Percentiles rank a stretch among this genome's conserved stretches.
Evolutionary conservation across 2,888 invertebrate genomes (phyloP).

Genomic region (Diarsia rubi): DNA sequence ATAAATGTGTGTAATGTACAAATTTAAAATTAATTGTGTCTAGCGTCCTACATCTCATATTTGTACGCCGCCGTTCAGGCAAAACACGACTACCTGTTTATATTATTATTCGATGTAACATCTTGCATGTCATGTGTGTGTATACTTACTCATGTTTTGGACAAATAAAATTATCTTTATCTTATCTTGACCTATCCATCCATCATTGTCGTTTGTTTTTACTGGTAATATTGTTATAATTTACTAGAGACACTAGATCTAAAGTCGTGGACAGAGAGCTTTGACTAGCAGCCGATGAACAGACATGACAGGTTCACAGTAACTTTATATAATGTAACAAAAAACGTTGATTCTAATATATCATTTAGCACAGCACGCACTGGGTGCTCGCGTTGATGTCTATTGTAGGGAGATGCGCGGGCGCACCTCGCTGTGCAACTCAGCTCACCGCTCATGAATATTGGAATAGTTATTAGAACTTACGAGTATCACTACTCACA

Average conservation of each 20-base stretch:
- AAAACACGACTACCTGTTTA: no score
- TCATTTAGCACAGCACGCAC: background rate
- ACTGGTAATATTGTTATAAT: background rate
- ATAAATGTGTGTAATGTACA: no score
- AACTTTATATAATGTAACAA: background rate
- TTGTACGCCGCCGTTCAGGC: no score
- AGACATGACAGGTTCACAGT: background rate
- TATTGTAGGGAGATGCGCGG: constrained; percentile 44
- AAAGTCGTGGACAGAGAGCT: background rate
- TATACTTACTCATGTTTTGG: no score
- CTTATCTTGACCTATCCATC: no score
- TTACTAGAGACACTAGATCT: background rate
- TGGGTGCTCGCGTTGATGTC: constrained; percentile 68
- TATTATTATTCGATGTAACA: no score
- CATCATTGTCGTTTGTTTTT: no score
- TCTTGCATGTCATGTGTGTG: no score
- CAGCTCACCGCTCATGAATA: no score
- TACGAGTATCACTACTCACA: background rate
- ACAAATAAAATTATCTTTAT: no score
- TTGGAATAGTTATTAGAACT: background rate
- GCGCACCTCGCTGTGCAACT: constrained; percentile 22
- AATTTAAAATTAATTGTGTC: no score
- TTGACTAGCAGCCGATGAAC: background rate
- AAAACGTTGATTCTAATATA: background rate
- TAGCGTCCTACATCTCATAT: no score